phyloP scores from a whole-genome alignment of 2,113 vertebrate species.

The Arizona elegans region DNA sequence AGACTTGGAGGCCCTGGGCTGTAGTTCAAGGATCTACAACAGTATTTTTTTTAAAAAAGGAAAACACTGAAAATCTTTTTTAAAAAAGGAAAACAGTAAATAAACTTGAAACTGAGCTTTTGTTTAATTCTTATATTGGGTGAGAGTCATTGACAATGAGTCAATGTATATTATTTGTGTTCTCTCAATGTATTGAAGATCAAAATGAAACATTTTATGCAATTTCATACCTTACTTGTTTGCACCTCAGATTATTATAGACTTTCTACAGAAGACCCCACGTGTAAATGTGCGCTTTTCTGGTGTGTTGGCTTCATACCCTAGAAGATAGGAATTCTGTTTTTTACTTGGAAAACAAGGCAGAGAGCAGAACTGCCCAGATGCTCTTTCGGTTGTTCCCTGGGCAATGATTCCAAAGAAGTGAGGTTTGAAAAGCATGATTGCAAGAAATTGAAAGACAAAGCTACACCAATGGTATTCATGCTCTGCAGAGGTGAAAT shows the following conservation, averaged over 20 bases:
- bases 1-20: neutral
- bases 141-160: neutral
- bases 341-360: neutral
- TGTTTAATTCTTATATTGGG: neutral
- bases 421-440: neutral
- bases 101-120: constrained; percentile 16
- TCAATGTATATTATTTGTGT: too few relatives aligned
- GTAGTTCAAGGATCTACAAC: constrained; percentile 5
- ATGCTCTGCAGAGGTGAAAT: neutral
- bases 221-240: neutral
- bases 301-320: neutral
- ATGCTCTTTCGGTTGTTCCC: neutral
- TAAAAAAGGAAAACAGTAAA: constrained; percentile 25
- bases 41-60: constrained; percentile 33
- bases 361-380: too few relatives aligned
- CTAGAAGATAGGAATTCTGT: neutral
- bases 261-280: neutral
- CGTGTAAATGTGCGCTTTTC: neutral
- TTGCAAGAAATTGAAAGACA: neutral
- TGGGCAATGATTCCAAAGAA: neutral
- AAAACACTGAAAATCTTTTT: constrained; percentile 18
- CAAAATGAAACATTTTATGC: neutral
- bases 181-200: neutral
- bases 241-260: neutral
- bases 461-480: neutral